Percentiles rank a stretch among this genome's conserved stretches.
These are phyloP conservation scores for Hydrotaea diabolus DNA, from an alignment of 2,888 invertebrate genomes.

Conservation along the genomic window DNA sequence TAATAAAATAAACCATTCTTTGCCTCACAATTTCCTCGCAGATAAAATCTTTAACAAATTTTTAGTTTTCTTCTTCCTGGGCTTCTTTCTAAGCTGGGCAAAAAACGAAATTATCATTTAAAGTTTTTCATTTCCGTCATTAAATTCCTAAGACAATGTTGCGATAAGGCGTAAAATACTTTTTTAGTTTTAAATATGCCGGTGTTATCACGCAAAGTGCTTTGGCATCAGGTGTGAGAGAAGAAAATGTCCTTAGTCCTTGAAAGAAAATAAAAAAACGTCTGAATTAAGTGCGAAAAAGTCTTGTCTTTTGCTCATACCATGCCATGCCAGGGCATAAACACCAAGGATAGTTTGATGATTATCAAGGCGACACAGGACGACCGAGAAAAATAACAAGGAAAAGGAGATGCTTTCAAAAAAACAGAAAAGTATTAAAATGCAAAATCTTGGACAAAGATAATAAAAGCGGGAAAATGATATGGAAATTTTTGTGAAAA, in stretches of 20 bases:
- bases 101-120: background rate
- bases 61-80: background rate
- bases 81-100: background rate
- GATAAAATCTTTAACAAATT: too few species aligned
- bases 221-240: slow-evolving; percentile 2
- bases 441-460: background rate
- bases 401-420: background rate
- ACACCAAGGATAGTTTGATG: background rate
- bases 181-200: slow-evolving; percentile 9
- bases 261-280: background rate
- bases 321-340: too few species aligned
- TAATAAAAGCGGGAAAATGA: background rate
- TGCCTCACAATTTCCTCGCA: too few species aligned
- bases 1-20: too few species aligned
- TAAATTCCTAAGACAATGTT: background rate
- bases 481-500: background rate
- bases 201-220: slow-evolving; percentile 6
- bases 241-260: slow-evolving; percentile 20
- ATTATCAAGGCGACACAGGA: background rate
- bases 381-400: background rate
- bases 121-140: background rate
- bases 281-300: background rate
- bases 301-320: too few species aligned
- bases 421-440: background rate
- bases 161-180: slow-evolving; percentile 1